These are phyloP conservation scores for Cactoblastis cactorum DNA, from an alignment of 2,888 invertebrate species.

Conservation along the genomic window DNA sequence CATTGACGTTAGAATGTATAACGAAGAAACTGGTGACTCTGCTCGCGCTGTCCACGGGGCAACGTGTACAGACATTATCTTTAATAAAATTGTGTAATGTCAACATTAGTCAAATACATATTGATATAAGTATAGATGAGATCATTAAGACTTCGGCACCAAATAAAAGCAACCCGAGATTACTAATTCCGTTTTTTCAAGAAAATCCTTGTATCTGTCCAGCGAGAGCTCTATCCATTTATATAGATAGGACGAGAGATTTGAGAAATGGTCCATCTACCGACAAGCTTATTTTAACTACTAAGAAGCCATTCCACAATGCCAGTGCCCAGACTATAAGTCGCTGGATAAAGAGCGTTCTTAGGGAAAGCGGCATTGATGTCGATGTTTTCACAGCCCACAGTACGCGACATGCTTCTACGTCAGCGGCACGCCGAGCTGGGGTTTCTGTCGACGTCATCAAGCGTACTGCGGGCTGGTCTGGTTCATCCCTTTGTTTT, in stretches of 20 bases:
- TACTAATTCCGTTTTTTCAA: constrained; percentile 13
- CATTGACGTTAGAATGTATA: neutral
- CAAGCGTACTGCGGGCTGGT: constrained; percentile 1
- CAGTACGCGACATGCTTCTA: constrained; percentile 17
- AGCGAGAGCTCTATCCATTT: constrained; percentile 1
- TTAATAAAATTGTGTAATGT: no score
- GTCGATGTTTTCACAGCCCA: constrained; percentile 15
- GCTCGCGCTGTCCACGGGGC: no score
- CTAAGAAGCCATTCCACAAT: no score
- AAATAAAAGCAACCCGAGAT: neutral
- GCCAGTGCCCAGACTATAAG: constrained; percentile 3
- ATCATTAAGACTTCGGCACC: constrained; percentile 14
- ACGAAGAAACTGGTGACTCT: constrained; percentile 15
- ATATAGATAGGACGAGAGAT: neutral
- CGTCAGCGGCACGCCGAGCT: constrained; percentile 14
- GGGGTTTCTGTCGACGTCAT: constrained; percentile 2
- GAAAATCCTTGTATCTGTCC: constrained; percentile 10
- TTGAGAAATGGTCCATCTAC: neutral
- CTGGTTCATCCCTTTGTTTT: neutral
- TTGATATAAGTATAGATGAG: constrained; percentile 11
- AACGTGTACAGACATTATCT: no score
- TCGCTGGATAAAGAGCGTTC: constrained; percentile 11
- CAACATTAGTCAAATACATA: no score
- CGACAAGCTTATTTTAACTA: constrained; percentile 6
- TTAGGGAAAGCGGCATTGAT: constrained; percentile 14